These are phyloP conservation scores for Ellobium chinense DNA, from an alignment of 2,888 invertebrate genomes.

Conservation along the genomic window DNA sequence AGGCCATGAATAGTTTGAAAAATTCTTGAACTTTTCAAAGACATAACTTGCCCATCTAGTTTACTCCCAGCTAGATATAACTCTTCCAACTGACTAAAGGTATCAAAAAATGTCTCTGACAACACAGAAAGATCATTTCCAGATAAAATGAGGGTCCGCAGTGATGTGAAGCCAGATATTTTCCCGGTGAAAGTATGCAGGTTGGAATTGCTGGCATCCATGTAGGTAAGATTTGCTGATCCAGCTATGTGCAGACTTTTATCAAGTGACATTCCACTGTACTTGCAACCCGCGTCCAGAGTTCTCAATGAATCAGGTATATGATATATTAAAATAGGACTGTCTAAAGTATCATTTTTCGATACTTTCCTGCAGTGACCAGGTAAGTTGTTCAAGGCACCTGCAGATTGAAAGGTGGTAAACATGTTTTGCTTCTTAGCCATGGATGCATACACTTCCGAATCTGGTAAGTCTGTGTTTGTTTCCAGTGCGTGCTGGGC, in stretches of 20 bases:
- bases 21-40: neutral
- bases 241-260: neutral
- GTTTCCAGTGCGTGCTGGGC: too few species aligned
- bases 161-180: neutral
- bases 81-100: neutral
- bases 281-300: too few species aligned
- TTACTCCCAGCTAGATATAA: neutral
- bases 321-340: too few species aligned
- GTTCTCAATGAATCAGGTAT: neutral
- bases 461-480: too few species aligned
- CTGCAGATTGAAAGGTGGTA: too few species aligned
- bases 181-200: neutral
- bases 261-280: too few species aligned
- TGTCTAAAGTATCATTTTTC: too few species aligned
- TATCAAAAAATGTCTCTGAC: conserved; percentile 25
- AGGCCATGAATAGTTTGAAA: neutral
- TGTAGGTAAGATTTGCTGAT: neutral
- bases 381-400: too few species aligned
- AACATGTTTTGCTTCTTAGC: too few species aligned
- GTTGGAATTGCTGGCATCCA: neutral
- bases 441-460: too few species aligned
- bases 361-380: too few species aligned
- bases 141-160: neutral
- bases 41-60: neutral
- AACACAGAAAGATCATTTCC: conserved; percentile 5